phyloP scores from a whole-genome alignment of 2,888 invertebrate species.

The Caenorhabditis japonica region DNA sequence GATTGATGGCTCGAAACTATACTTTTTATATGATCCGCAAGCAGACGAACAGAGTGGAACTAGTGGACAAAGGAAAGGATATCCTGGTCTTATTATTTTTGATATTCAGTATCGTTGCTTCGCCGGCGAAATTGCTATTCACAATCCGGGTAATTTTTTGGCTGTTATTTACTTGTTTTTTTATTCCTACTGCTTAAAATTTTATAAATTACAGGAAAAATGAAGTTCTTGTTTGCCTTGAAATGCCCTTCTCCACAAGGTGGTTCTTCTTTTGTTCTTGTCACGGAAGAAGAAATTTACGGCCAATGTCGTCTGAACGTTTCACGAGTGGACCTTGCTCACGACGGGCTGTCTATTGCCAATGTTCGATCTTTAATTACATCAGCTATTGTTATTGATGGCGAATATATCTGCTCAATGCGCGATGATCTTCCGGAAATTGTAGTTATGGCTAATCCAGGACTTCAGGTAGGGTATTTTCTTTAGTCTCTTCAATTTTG shows the following conservation, averaged over 20 bases:
- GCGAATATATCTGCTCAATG: slow-evolving; percentile 72
- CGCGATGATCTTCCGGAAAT: slow-evolving; percentile 75
- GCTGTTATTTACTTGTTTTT: not conserved
- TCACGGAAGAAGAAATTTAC: slow-evolving; percentile 61
- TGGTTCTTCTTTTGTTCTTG: slow-evolving; percentile 70
- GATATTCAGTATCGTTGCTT: slow-evolving; percentile 72
- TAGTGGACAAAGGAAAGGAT: slow-evolving; percentile 73
- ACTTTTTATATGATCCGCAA: slow-evolving; percentile 76
- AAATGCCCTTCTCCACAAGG: slow-evolving; percentile 67
- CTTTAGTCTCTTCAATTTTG: too few relatives aligned
- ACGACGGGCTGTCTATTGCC: slow-evolving; percentile 69
- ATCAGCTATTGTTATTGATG: slow-evolving; percentile 65
- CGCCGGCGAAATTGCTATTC: slow-evolving; percentile 66
- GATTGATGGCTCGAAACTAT: slow-evolving; percentile 69
- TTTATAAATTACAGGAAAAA: slow-evolving; percentile 62
- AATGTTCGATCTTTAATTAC: slow-evolving; percentile 67
- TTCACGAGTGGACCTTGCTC: slow-evolving; percentile 68
- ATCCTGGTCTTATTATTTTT: slow-evolving; percentile 72
- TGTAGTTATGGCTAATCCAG: slow-evolving; percentile 74
- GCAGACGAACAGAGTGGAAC: slow-evolving; percentile 71
- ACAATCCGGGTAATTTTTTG: slow-evolving; percentile 58
- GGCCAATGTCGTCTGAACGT: slow-evolving; percentile 66
- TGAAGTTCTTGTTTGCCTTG: slow-evolving; percentile 73
- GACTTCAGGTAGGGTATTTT: slow-evolving; percentile 58
- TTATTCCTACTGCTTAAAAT: not conserved